Evolutionary conservation across 2,113 vertebrate genomes (phyloP).

Genomic region (Pterophyllum scalare): DNA sequence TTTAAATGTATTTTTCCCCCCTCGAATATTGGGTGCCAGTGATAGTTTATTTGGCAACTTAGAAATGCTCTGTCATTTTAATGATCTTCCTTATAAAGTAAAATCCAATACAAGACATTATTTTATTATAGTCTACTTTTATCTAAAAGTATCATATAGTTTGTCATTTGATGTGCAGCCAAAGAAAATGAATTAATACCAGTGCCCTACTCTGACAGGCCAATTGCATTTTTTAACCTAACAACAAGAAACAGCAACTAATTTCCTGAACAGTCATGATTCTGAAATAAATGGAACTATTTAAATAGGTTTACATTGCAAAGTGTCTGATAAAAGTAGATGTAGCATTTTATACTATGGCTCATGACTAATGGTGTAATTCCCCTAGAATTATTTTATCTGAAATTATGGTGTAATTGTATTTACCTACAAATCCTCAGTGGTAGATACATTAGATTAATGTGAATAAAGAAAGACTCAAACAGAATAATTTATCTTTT

Average conservation of each 20-base stretch:
- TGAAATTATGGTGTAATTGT: too few relatives aligned
- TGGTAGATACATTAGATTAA: not conserved
- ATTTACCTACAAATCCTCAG: too few relatives aligned
- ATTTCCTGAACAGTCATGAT: not conserved
- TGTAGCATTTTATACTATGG: too few relatives aligned
- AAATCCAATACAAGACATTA: not conserved
- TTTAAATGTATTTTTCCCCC: not conserved
- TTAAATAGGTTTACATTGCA: not conserved
- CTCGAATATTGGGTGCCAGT: not conserved
- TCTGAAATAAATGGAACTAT: not conserved
- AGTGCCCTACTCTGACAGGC: not conserved
- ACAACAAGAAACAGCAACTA: not conserved
- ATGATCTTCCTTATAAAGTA: not conserved
- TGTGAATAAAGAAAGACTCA: not conserved
- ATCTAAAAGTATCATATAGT: conserved; percentile 2
- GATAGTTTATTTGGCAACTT: not conserved
- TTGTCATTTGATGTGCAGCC: conserved; percentile 1
- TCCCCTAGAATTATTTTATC: too few relatives aligned
- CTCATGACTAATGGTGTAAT: too few relatives aligned
- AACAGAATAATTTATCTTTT: not conserved
- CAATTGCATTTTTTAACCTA: not conserved
- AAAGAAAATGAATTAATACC: not conserved
- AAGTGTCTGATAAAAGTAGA: too few relatives aligned
- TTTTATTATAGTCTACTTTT: not conserved
- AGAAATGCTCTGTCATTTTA: not conserved